phyloP scores from a whole-genome alignment of 35 echinoderm and acorn worm species.

The Apostichopus californicus region DNA sequence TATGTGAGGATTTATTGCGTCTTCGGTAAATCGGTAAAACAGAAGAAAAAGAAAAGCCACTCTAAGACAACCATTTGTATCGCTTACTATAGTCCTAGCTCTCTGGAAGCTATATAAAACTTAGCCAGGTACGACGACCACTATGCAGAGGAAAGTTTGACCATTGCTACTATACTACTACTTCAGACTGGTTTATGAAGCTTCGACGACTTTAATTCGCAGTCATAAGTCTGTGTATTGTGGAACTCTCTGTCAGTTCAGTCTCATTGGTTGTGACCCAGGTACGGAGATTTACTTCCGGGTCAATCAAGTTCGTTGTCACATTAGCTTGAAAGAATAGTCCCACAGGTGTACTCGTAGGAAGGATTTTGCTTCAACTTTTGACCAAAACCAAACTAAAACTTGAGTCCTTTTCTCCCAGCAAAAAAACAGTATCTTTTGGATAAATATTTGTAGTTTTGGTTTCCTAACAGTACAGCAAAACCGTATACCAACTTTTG shows the following conservation, averaged over 20 bases:
- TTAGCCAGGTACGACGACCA: neutral
- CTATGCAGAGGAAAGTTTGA: conserved; percentile 33
- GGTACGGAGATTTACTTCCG: conserved; percentile 24
- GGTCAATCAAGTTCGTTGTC: conserved; percentile 49
- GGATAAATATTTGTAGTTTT: too few species aligned
- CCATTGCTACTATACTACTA: conserved; percentile 18
- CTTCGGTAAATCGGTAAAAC: conserved; percentile 51
- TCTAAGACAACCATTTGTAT: conserved; percentile 32
- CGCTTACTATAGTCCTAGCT: neutral
- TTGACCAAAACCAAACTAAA: too few species aligned
- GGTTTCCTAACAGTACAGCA: too few species aligned
- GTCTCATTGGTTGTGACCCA: neutral
- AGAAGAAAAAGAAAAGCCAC: too few species aligned
- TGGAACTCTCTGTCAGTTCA: conserved; percentile 4
- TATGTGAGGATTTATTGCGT: conserved; percentile 49
- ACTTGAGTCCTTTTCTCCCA: too few species aligned
- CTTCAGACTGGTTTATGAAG: conserved; percentile 45
- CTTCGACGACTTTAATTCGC: conserved; percentile 21
- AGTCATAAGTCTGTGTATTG: conserved; percentile 39
- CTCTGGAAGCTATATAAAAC: conserved; percentile 43
- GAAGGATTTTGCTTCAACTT: too few species aligned
- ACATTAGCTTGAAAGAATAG: conserved; percentile 6
- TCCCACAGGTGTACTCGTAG: neutral
- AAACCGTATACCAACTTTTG: too few species aligned
- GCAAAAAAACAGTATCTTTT: too few species aligned